These are phyloP conservation scores for Neoniphon sammara DNA, from an alignment of 2,797 vertebrate genomes.

Conservation along the genomic window DNA sequence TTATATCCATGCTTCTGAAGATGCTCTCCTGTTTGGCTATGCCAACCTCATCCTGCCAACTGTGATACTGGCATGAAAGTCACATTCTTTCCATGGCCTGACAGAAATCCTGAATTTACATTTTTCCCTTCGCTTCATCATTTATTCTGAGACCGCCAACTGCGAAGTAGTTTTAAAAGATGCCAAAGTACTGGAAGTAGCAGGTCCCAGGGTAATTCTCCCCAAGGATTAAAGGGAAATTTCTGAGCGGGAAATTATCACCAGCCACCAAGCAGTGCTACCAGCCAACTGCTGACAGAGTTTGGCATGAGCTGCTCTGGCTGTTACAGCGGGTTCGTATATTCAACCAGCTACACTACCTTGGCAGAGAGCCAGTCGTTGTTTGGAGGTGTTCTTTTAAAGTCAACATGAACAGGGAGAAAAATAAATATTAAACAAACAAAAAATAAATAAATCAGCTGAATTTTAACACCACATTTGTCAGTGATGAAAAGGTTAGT, in stretches of 20 bases:
- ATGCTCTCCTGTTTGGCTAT: slow-evolving; percentile 20
- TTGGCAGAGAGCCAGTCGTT: slow-evolving; percentile 52
- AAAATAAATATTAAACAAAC: slow-evolving; percentile 37
- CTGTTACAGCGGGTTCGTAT: slow-evolving; percentile 32
- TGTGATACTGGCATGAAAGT: slow-evolving; percentile 33
- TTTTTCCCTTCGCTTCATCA: slow-evolving; percentile 39
- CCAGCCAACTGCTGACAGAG: slow-evolving; percentile 47
- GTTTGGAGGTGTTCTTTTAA: slow-evolving; percentile 45
- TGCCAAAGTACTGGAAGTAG: slow-evolving; percentile 41
- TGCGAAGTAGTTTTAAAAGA: slow-evolving; percentile 51
- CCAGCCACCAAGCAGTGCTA: slow-evolving; percentile 48
- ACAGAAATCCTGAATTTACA: slow-evolving; percentile 60
- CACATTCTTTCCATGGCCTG: slow-evolving; percentile 25
- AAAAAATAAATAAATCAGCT: slow-evolving; percentile 28
- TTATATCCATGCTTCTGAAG: slow-evolving; percentile 32
- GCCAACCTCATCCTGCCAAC: slow-evolving; percentile 54
- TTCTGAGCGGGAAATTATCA: slow-evolving; percentile 65
- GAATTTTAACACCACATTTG: slow-evolving; percentile 11
- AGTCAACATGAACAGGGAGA: slow-evolving; percentile 18
- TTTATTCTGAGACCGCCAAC: slow-evolving; percentile 52
- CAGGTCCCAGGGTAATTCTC: slow-evolving; percentile 35
- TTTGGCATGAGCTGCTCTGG: slow-evolving; percentile 36
- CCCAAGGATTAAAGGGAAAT: slow-evolving; percentile 30
- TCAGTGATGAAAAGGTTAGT: slow-evolving; percentile 10
- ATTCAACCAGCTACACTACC: slow-evolving; percentile 11